These are phyloP conservation scores for Ctenosaura bakeri DNA, from an alignment of 2,797 vertebrate genomes.

Conservation along the genomic window DNA sequence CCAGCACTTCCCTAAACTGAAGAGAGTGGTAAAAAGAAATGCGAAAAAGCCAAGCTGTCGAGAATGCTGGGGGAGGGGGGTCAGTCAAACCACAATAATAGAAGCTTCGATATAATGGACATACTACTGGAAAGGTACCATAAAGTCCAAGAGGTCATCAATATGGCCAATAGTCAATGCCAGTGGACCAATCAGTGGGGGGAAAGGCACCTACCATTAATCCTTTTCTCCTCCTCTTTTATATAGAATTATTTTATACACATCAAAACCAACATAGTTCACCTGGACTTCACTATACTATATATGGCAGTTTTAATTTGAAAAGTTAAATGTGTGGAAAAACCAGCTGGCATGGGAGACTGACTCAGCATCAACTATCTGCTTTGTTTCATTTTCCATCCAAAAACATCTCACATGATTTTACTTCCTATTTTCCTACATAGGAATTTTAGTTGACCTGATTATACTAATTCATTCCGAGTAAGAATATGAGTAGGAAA, in stretches of 20 bases:
- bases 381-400: background rate
- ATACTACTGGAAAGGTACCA: background rate
- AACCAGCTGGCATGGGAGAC: background rate
- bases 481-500: background rate
- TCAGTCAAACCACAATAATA: background rate
- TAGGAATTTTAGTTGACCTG: background rate
- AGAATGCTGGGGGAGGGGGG: background rate
- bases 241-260: background rate
- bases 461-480: slow-evolving; percentile 21
- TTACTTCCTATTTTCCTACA: background rate
- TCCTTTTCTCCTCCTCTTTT: background rate
- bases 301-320: background rate
- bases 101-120: background rate
- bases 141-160: background rate
- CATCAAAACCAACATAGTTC: background rate
- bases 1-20: background rate
- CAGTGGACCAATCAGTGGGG: background rate
- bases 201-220: too few relatives aligned
- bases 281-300: background rate
- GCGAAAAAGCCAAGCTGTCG: background rate
- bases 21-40: background rate
- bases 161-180: background rate
- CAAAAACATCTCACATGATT: background rate
- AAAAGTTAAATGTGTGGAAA: background rate
- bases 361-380: background rate